Conservation (phyloP, 2,888 invertebrate genomes). For the Caenorhabditis virilis region DNA sequence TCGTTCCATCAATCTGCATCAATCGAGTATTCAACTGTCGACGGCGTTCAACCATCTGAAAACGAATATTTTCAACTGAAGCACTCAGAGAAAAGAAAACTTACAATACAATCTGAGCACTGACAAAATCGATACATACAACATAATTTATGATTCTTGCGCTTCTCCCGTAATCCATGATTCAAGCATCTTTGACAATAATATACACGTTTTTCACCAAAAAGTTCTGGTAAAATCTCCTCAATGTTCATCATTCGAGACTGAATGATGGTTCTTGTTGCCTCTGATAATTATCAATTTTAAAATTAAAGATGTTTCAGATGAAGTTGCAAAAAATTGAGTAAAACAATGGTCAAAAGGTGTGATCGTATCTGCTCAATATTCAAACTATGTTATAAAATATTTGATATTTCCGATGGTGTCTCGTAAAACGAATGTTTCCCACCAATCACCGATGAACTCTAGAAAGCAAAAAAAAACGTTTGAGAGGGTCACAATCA, state of each 20-base stretch:
- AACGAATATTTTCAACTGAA: background rate
- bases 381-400: background rate
- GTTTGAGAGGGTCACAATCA: too few relatives aligned
- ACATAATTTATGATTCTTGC: slow-evolving; percentile 55
- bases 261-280: too few relatives aligned
- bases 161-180: slow-evolving; percentile 48
- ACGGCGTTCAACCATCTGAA: slow-evolving; percentile 56
- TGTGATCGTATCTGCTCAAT: background rate
- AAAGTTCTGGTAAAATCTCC: slow-evolving; percentile 57
- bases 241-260: slow-evolving; percentile 55
- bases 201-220: slow-evolving; percentile 56
- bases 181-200: slow-evolving; percentile 58
- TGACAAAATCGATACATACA: slow-evolving; percentile 49
- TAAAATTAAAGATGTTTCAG: background rate
- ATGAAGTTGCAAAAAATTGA: background rate
- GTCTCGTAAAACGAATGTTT: slow-evolving; percentile 4
- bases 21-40: slow-evolving; percentile 54
- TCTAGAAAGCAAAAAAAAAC: background rate
- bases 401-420: background rate
- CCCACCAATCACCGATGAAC: background rate
- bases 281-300: too few relatives aligned
- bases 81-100: slow-evolving; percentile 1
- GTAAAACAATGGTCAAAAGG: slow-evolving; percentile 1
- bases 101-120: slow-evolving; percentile 51
- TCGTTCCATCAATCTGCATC: slow-evolving; percentile 44